Percentiles rank a stretch among this genome's conserved stretches.
Evolutionary conservation across 2,113 vertebrate genomes (phyloP).

Genomic region (Tor tambroides): DNA sequence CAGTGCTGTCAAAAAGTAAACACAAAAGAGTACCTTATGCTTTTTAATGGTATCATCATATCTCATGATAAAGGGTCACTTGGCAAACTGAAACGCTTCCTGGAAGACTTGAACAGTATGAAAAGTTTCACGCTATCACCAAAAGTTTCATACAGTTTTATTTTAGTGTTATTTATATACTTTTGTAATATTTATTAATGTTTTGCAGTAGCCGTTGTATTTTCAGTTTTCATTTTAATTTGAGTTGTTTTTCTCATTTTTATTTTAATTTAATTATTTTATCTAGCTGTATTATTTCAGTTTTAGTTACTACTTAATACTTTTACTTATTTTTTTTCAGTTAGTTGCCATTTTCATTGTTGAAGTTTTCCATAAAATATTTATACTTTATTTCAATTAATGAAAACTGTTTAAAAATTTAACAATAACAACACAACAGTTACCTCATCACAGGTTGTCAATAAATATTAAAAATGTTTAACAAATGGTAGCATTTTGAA

Average conservation of each 20-base stretch:
- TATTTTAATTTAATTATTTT: not conserved
- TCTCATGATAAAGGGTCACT: not conserved
- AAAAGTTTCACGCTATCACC: not conserved
- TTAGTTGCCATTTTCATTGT: too few relatives aligned
- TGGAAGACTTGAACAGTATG: not conserved
- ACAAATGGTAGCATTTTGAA: too few relatives aligned
- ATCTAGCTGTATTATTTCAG: not conserved
- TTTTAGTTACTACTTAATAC: not conserved
- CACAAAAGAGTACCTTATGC: too few relatives aligned
- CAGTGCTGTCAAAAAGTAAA: too few relatives aligned
- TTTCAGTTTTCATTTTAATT: not conserved
- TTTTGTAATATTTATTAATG: not conserved
- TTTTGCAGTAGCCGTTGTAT: not conserved
- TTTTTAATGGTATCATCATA: not conserved
- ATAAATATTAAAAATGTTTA: not conserved
- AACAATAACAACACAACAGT: not conserved
- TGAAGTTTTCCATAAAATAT: too few relatives aligned
- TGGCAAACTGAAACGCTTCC: not conserved
- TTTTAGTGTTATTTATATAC: not conserved
- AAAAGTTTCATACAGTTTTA: not conserved
- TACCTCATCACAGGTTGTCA: not conserved
- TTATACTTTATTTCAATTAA: too few relatives aligned
- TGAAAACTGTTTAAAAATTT: too few relatives aligned
- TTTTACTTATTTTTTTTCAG: too few relatives aligned
- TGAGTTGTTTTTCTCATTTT: not conserved